Conservation (phyloP, 1,140 invertebrate genomes). For the Dolichoris vasculosae region DNA sequence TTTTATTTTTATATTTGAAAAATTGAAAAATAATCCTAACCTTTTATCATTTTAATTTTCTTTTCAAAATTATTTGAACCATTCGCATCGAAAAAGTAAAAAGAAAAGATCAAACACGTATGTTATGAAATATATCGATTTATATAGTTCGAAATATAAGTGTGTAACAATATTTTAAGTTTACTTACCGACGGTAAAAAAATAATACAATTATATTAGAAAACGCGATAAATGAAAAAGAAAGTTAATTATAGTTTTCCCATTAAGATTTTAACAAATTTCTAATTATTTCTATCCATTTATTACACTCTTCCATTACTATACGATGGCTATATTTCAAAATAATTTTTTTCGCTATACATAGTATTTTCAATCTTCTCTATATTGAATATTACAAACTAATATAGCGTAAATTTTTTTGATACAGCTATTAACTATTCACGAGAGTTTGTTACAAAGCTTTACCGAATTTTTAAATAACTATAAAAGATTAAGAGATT, state of each 20-base stretch:
- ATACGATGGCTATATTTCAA: neutral
- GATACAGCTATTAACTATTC: too few relatives aligned
- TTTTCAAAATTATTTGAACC: too few relatives aligned
- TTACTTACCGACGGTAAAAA: neutral
- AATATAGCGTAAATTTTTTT: neutral
- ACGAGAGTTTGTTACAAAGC: too few relatives aligned
- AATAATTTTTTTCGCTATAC: neutral
- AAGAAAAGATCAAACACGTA: neutral
- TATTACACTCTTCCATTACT: neutral
- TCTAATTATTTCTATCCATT: slow-evolving; percentile 3
- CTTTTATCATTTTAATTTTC: too few relatives aligned
- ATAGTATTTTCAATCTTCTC: neutral
- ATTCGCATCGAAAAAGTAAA: neutral
- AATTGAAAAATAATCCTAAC: too few relatives aligned
- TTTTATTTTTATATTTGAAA: too few relatives aligned
- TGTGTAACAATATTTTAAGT: too few relatives aligned
- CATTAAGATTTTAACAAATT: neutral
- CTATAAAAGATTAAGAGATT: too few relatives aligned
- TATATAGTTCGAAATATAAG: too few relatives aligned
- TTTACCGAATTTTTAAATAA: too few relatives aligned
- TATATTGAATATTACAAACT: neutral
- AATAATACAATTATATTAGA: slow-evolving; percentile 1
- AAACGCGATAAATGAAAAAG: neutral
- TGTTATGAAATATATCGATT: neutral
- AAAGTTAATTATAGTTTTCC: slow-evolving; percentile 29